Percentiles rank a stretch among this genome's conserved stretches.
phyloP scores from a whole-genome alignment of 2,113 vertebrate species.

The Sturnira hondurensis region DNA sequence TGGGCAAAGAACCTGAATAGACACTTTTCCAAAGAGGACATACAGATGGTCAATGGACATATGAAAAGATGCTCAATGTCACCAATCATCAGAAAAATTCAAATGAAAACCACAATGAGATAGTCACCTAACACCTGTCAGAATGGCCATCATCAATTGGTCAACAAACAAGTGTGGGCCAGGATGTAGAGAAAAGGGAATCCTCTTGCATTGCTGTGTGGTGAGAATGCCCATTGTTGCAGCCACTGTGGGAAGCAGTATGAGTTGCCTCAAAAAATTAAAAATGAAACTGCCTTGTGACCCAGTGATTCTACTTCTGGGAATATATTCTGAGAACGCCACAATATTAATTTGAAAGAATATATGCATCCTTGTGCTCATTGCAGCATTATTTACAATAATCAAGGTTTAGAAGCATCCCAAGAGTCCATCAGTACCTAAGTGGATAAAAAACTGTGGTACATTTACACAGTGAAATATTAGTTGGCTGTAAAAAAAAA shows the following conservation, averaged over 20 bases:
- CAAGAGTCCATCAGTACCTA: not conserved
- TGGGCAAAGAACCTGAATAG: not conserved
- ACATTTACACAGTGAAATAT: not conserved
- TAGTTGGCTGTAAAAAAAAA: not conserved
- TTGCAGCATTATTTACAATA: not conserved
- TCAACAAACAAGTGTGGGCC: not conserved
- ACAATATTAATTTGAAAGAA: not conserved
- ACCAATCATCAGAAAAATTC: not conserved
- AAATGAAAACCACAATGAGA: not conserved
- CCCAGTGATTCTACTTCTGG: not conserved
- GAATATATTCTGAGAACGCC: not conserved
- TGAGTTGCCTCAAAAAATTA: not conserved
- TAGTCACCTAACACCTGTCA: not conserved
- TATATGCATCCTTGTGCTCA: not conserved
- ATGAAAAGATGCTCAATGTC: not conserved
- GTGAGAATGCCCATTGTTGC: not conserved
- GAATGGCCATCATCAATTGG: not conserved
- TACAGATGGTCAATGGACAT: no score
- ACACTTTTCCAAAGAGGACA: not conserved
- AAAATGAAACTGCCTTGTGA: not conserved
- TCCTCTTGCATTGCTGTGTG: not conserved
- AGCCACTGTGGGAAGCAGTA: not conserved
- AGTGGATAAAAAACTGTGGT: not conserved
- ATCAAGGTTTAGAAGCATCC: not conserved
- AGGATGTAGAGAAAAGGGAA: not conserved